A percentile compares a stretch with the other conserved stretches of the same genome.
phyloP scores from a whole-genome alignment of 2,797 vertebrate genomes.

The Liparis tanakae region DNA sequence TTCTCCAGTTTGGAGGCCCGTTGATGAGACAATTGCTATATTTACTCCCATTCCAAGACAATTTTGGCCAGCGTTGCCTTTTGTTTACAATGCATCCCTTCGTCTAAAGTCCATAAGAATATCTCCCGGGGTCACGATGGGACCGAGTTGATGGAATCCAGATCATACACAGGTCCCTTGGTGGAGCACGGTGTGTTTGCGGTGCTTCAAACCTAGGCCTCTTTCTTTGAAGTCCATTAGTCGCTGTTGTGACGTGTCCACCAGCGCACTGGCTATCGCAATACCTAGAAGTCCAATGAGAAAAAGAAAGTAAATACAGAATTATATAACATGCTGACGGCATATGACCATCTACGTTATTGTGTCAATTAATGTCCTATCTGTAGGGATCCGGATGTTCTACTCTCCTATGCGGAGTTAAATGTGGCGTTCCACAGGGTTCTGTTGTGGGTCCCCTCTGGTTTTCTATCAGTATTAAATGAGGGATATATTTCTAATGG shows the following conservation, averaged over 20 bases:
- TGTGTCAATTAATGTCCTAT: too few relatives aligned
- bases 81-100: constrained; percentile 4
- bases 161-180: constrained; percentile 94
- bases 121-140: background rate
- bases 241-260: constrained; percentile 93
- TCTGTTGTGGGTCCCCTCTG: background rate
- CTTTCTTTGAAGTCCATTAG: constrained; percentile 89
- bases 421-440: background rate
- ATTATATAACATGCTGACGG: background rate
- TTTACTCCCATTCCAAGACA: background rate
- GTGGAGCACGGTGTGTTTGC: constrained; percentile 89
- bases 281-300: constrained; percentile 79
- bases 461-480: background rate
- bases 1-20: background rate
- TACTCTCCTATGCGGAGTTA: background rate
- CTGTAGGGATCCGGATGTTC: background rate
- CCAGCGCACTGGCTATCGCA: constrained; percentile 91
- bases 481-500: background rate
- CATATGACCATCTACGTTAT: background rate
- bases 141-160: constrained; percentile 17
- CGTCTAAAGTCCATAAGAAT: background rate
- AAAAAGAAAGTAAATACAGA: background rate
- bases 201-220: constrained; percentile 88
- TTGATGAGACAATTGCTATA: background rate
- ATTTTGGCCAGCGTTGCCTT: background rate